phyloP scores from a whole-genome alignment of 2,888 invertebrate species.

The Cosmopolites sordidus region DNA sequence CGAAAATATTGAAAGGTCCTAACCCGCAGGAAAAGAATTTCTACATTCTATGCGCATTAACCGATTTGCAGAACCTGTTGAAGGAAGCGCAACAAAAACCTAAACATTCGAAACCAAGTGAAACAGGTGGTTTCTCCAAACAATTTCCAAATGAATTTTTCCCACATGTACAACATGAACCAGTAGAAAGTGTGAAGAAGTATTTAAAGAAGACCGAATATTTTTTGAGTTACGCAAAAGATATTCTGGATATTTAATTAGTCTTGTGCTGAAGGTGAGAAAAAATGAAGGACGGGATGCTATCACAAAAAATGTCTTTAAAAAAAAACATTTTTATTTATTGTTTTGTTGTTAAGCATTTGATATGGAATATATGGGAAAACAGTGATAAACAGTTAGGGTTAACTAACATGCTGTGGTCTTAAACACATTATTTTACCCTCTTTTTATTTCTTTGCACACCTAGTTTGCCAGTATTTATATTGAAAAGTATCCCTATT shows the following conservation, averaged over 20 bases:
- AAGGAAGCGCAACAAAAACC: constrained; percentile 40
- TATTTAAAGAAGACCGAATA: constrained; percentile 67
- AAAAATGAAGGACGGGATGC: too few relatives aligned
- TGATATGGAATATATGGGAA: too few relatives aligned
- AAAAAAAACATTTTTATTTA: too few relatives aligned
- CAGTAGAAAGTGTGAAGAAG: constrained; percentile 53
- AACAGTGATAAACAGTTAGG: too few relatives aligned
- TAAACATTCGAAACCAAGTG: constrained; percentile 34
- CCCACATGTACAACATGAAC: constrained; percentile 51
- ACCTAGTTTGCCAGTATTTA: too few relatives aligned
- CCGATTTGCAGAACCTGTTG: constrained; percentile 52
- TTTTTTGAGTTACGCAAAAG: constrained; percentile 62
- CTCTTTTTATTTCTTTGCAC: too few relatives aligned
- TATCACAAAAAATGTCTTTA: too few relatives aligned
- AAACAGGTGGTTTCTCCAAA: constrained; percentile 48
- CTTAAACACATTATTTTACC: too few relatives aligned
- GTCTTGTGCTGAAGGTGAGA: too few relatives aligned
- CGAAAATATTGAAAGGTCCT: constrained; percentile 59
- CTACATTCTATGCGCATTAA: constrained; percentile 63
- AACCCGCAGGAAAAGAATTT: constrained; percentile 51
- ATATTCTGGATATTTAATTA: constrained; percentile 18
- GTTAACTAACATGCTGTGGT: too few relatives aligned
- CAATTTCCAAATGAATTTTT: constrained; percentile 55
- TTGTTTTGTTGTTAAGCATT: too few relatives aligned
- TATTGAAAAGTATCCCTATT: too few relatives aligned